Evolutionary conservation across 2,888 invertebrate genomes (phyloP).

Genomic region (Watsonalla binaria): DNA sequence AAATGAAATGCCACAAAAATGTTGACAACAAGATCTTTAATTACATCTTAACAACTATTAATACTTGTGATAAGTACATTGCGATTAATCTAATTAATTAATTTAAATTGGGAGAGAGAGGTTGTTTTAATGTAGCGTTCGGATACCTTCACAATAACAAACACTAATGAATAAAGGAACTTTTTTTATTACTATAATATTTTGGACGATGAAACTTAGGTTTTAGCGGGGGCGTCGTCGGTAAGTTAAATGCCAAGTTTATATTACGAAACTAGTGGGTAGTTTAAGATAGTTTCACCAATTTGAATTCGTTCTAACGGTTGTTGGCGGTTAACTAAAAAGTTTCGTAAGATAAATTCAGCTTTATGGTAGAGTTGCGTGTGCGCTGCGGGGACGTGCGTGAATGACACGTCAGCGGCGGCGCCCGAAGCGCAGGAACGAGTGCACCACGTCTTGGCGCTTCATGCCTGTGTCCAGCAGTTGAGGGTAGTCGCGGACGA

Average conservation of each 20-base stretch:
- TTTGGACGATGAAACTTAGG: constrained; percentile 61
- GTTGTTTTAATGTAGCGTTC: constrained; percentile 34
- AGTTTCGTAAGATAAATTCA: constrained; percentile 17
- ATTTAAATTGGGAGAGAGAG: constrained; percentile 59
- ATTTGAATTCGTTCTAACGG: no score
- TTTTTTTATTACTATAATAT: constrained; percentile 35
- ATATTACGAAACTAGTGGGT: constrained; percentile 10
- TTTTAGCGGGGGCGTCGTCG: constrained; percentile 15
- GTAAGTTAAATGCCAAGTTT: constrained; percentile 18
- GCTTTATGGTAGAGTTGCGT: constrained; percentile 19
- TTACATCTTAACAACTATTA: constrained; percentile 56
- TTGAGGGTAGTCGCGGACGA: constrained; percentile 73
- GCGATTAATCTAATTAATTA: constrained; percentile 38
- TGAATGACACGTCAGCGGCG: constrained; percentile 79
- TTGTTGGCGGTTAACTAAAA: not conserved
- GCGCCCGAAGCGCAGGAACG: constrained; percentile 92
- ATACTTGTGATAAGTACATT: constrained; percentile 65
- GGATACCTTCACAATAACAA: constrained; percentile 35
- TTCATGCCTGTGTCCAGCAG: constrained; percentile 84
- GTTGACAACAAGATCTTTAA: constrained; percentile 67
- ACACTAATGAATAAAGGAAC: constrained; percentile 30
- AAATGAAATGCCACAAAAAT: constrained; percentile 67
- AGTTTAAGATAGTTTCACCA: not conserved
- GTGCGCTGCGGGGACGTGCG: constrained; percentile 23
- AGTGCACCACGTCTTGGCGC: constrained; percentile 93